A percentile compares a stretch with the other conserved stretches of the same genome.
phyloP scores from a whole-genome alignment of 2,888 invertebrate species.

The Teinopalpus imperialis region DNA sequence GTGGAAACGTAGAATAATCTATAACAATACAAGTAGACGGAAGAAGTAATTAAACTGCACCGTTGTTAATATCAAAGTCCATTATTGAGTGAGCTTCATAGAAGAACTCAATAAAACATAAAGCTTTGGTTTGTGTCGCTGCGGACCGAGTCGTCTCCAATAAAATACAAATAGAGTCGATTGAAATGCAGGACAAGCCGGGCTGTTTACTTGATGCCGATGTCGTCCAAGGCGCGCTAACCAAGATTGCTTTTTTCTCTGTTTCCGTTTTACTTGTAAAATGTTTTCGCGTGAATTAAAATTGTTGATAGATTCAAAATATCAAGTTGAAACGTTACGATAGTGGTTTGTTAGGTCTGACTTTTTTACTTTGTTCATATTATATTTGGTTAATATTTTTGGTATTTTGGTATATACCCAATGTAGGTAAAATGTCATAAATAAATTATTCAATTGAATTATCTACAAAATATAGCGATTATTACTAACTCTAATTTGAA shows the following conservation, averaged over 20 bases:
- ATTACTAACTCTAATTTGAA: too few relatives aligned
- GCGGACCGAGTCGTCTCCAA: conserved; percentile 57
- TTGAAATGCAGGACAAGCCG: conserved; percentile 74
- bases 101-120: conserved; percentile 68
- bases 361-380: too few relatives aligned
- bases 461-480: too few relatives aligned
- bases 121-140: conserved; percentile 57
- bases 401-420: too few relatives aligned
- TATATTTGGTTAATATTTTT: too few relatives aligned
- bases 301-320: conserved; percentile 31
- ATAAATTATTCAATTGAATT: too few relatives aligned
- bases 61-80: conserved; percentile 49
- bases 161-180: conserved; percentile 77
- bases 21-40: conserved; percentile 26
- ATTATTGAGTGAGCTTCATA: conserved; percentile 55
- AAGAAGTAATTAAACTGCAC: conserved; percentile 47
- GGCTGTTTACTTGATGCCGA: conserved; percentile 68
- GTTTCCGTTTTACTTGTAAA: conserved; percentile 67
- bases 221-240: conserved; percentile 60
- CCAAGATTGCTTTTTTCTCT: conserved; percentile 75
- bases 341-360: too few relatives aligned
- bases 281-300: conserved; percentile 62
- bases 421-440: too few relatives aligned
- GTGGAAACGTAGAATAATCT: conserved; percentile 1
- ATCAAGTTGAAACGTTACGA: too few relatives aligned